Evolutionary conservation across 2,888 invertebrate species (phyloP).

Genomic region (Neoascia interrupta): DNA sequence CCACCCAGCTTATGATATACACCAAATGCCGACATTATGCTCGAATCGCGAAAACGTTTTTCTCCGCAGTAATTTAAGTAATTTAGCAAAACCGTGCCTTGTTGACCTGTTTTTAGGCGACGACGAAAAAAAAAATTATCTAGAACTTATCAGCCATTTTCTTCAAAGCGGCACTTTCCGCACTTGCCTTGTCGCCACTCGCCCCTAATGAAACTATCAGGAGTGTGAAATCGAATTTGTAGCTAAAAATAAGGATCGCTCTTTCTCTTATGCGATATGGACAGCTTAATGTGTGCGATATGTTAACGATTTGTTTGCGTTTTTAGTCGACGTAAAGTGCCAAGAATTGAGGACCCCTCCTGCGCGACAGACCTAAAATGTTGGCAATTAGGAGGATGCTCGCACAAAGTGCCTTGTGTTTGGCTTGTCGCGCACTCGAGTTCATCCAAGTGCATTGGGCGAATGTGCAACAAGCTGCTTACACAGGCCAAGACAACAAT

Average conservation of each 20-base stretch:
- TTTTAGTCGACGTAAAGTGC: conserved; percentile 65
- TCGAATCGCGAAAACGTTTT: conserved; percentile 18
- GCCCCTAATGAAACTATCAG: conserved; percentile 45
- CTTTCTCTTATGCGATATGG: background rate
- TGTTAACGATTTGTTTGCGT: conserved; percentile 76
- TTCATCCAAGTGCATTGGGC: conserved; percentile 45
- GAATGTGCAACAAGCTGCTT: conserved; percentile 51
- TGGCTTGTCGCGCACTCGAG: conserved; percentile 62
- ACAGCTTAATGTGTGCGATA: conserved; percentile 59
- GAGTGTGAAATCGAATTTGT: conserved; percentile 61
- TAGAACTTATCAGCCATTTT: conserved; percentile 19
- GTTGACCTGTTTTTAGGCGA: conserved; percentile 46
- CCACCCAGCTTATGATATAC: conserved; percentile 23
- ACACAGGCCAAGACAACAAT: conserved; percentile 43
- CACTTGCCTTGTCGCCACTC: conserved; percentile 50
- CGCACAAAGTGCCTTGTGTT: conserved; percentile 31
- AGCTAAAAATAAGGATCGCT: conserved; percentile 28
- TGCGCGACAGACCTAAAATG: conserved; percentile 69
- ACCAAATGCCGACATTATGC: background rate
- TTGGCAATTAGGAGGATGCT: conserved; percentile 67
- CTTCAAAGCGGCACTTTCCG: conserved; percentile 33
- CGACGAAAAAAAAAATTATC: background rate
- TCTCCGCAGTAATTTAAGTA: conserved; percentile 57
- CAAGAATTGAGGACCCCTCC: conserved; percentile 70
- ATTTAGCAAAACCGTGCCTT: conserved; percentile 36